A percentile compares a stretch with the other conserved stretches of the same genome.
phyloP scores from a whole-genome alignment of 92 coral and sea anemone species.

The Porites lobata region DNA sequence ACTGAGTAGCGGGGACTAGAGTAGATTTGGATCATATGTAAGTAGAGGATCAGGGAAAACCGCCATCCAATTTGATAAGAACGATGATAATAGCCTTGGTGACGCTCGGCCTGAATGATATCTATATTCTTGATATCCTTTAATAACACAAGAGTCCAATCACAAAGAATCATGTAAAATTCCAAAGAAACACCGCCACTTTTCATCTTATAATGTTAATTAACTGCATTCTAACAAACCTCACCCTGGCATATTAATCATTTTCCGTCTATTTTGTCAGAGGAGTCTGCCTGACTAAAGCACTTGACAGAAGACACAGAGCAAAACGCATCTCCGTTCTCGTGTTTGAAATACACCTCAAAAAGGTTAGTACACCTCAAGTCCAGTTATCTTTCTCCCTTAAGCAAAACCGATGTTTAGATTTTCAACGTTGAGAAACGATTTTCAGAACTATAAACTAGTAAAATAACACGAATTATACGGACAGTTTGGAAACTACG shows the following conservation, averaged over 20 bases:
- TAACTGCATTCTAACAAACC: constrained; percentile 36
- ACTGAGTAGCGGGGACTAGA: not conserved
- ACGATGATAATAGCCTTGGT: constrained; percentile 64
- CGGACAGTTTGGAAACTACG: not conserved
- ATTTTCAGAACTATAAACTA: not conserved
- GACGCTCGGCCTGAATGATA: constrained; percentile 62
- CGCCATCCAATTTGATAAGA: constrained; percentile 69
- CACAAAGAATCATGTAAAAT: constrained; percentile 14
- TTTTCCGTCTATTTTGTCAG: constrained; percentile 38
- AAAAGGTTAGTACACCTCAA: not conserved
- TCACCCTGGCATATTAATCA: not conserved
- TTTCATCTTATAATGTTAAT: constrained; percentile 19
- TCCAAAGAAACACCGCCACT: constrained; percentile 41
- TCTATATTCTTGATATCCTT: constrained; percentile 21
- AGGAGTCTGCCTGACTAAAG: constrained; percentile 35
- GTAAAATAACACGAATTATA: not conserved
- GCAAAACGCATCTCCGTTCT: not conserved
- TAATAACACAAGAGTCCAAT: constrained; percentile 37
- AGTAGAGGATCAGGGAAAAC: not conserved
- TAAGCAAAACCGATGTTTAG: not conserved
- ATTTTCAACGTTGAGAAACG: not conserved
- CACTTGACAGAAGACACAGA: constrained; percentile 22
- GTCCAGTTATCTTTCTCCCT: not conserved
- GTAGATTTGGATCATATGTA: not conserved
- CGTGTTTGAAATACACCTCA: not conserved